Conservation (phyloP, 2,797 vertebrate species). For the Sebastes cheni region DNA sequence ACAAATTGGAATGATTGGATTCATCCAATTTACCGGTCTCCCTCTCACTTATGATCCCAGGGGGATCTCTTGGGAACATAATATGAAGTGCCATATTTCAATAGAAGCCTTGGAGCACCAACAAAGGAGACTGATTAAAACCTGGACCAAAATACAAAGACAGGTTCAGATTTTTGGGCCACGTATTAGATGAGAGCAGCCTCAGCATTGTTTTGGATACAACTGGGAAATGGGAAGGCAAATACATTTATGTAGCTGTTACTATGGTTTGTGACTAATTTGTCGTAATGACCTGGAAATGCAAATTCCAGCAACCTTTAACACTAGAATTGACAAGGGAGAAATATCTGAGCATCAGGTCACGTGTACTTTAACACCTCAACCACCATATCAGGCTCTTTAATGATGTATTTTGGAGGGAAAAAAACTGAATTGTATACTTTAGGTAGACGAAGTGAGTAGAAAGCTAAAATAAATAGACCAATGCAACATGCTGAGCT, state of each 20-base stretch:
- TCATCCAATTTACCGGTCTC: slow-evolving; percentile 67
- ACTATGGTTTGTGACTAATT: slow-evolving; percentile 22
- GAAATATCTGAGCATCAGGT: slow-evolving; percentile 9
- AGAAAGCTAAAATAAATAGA: neutral
- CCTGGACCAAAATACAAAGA: slow-evolving; percentile 53
- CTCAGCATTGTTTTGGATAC: slow-evolving; percentile 53
- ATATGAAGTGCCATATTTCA: slow-evolving; percentile 75
- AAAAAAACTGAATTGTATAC: neutral
- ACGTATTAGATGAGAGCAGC: slow-evolving; percentile 47
- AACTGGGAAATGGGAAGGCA: slow-evolving; percentile 22
- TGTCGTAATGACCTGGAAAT: slow-evolving; percentile 21
- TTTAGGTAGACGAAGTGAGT: neutral
- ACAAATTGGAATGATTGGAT: slow-evolving; percentile 78
- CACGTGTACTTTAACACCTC: neutral
- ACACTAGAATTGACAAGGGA: neutral
- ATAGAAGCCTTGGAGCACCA: slow-evolving; percentile 52
- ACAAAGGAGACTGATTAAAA: slow-evolving; percentile 77
- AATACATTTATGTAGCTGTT: slow-evolving; percentile 36
- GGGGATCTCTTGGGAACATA: slow-evolving; percentile 60
- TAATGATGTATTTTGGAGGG: neutral
- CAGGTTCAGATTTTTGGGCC: slow-evolving; percentile 38
- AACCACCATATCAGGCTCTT: neutral
- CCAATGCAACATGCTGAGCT: neutral
- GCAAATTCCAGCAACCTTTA: slow-evolving; percentile 10
- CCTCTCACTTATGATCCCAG: slow-evolving; percentile 60